phyloP scores from a whole-genome alignment of 53 echinoderm and acorn worm genomes.

The Temnopleurus reevesii region DNA sequence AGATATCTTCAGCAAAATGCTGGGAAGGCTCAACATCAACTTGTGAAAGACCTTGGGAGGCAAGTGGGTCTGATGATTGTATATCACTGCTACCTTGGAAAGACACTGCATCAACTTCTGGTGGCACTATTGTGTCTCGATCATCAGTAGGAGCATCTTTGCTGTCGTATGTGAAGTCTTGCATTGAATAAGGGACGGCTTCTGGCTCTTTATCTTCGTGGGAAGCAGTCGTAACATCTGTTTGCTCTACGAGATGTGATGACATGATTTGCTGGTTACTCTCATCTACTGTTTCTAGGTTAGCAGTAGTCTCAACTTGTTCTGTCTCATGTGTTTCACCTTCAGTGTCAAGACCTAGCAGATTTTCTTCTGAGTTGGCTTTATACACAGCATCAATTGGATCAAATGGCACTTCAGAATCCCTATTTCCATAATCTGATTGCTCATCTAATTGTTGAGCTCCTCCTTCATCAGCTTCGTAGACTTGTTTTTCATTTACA shows the following conservation, averaged over 20 bases:
- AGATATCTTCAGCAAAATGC: neutral
- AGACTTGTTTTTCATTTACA: neutral
- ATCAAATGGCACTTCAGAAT: neutral
- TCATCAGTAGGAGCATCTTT: neutral
- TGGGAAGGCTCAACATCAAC: conserved; percentile 41
- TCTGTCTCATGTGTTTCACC: neutral
- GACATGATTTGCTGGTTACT: neutral
- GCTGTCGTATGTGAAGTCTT: neutral
- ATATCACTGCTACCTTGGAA: conserved; percentile 8
- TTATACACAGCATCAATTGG: conserved; percentile 35
- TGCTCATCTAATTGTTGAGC: neutral
- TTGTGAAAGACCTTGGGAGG: conserved; percentile 37
- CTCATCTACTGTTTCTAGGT: conserved; percentile 8
- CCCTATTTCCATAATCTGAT: neutral
- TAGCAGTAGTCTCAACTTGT: neutral
- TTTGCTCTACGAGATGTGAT: neutral
- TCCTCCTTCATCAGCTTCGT: neutral
- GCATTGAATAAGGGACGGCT: neutral
- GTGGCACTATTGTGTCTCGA: neutral
- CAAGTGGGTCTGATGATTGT: neutral
- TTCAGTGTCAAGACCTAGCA: conserved; percentile 27
- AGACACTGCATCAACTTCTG: conserved; percentile 11
- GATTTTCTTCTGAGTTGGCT: conserved; percentile 34
- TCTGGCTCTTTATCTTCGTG: neutral
- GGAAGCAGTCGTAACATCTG: neutral